A percentile compares a stretch with the other conserved stretches of the same genome.
Conservation (phyloP, 2,888 invertebrate genomes). For the Eupsilia transversa region DNA sequence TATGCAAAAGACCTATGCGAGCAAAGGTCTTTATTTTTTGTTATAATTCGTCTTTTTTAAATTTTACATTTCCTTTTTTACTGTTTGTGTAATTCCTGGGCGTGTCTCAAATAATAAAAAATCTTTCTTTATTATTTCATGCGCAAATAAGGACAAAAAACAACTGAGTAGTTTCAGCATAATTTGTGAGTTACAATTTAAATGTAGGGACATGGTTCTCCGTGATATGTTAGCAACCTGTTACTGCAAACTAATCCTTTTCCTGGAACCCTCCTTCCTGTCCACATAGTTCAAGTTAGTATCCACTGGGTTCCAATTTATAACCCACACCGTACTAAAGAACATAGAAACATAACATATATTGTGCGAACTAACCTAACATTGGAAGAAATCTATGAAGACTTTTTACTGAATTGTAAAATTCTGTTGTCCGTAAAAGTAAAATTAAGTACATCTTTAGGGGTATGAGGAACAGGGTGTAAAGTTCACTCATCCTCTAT, state of each 20-base stretch:
- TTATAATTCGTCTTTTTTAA: no score
- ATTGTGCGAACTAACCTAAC: constrained; percentile 1
- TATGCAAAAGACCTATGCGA: no score
- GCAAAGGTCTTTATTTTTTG: no score
- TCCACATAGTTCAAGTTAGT: constrained; percentile 43
- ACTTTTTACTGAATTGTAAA: constrained; percentile 18
- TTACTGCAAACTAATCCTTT: constrained; percentile 51
- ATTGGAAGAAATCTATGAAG: constrained; percentile 14
- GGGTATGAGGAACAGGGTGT: no score
- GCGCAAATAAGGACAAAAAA: no score
- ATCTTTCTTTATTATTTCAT: no score
- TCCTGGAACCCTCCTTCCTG: constrained; percentile 34
- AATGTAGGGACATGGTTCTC: constrained; percentile 25
- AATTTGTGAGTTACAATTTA: constrained; percentile 11
- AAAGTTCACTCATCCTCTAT: no score
- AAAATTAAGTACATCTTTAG: neutral
- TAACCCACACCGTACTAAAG: constrained; percentile 57
- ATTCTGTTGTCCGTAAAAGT: neutral
- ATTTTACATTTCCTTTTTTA: no score
- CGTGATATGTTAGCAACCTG: constrained; percentile 40
- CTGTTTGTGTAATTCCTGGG: no score
- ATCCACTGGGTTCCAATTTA: constrained; percentile 52
- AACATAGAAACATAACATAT: constrained; percentile 29
- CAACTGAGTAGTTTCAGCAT: neutral
- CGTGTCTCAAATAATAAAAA: no score